phyloP scores from a whole-genome alignment of 2,797 vertebrate species.

The Myotis findleyi region DNA sequence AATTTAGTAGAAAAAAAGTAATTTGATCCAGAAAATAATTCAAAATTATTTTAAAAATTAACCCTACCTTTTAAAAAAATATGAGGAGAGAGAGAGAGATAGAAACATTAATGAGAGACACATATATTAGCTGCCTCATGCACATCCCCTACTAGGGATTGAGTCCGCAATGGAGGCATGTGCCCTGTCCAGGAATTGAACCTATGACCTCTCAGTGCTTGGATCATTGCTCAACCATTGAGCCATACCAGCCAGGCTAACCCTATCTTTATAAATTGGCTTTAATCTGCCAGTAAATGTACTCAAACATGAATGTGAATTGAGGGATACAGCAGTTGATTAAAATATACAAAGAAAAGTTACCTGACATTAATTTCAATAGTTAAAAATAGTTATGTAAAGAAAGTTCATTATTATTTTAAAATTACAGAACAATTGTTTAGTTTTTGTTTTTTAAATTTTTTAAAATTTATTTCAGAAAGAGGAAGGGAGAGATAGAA shows the following conservation, averaged over 20 bases:
- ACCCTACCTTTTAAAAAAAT: background rate
- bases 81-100: no score
- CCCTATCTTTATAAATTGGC: background rate
- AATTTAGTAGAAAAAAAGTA: slow-evolving; percentile 50
- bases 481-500: no score
- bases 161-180: no score
- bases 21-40: slow-evolving; percentile 48
- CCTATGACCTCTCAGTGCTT: no score
- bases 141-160: no score
- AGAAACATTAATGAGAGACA: no score
- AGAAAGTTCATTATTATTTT: slow-evolving; percentile 57
- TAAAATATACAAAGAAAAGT: slow-evolving; percentile 8
- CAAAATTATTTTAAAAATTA: slow-evolving; percentile 28
- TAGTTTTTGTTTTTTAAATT: background rate
- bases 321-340: slow-evolving; percentile 46
- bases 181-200: no score
- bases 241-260: background rate
- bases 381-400: slow-evolving; percentile 39
- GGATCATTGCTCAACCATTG: no score
- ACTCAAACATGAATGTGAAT: slow-evolving; percentile 36
- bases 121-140: no score
- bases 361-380: slow-evolving; percentile 40
- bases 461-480: no score
- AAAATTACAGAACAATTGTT: slow-evolving; percentile 67
- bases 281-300: slow-evolving; percentile 58